Base-by-base conservation (phyloP, 2,797 vertebrate genomes). In the Amblyopsis hoosieri region DNA sequence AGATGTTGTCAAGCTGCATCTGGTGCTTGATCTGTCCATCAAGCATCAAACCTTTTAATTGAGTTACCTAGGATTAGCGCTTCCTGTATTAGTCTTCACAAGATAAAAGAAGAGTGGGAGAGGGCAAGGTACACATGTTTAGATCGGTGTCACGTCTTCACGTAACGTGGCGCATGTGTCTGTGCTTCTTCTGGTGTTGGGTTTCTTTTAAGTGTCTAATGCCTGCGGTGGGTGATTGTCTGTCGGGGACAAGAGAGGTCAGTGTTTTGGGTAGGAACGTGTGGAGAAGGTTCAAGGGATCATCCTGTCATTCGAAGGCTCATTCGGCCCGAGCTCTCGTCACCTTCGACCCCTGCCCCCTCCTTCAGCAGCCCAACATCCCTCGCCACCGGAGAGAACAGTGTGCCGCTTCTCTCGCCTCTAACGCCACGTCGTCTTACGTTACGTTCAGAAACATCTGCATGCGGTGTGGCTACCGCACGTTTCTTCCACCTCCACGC, bases 151-250 rank as follows among this genome's bases (percentile, higher is more conserved):
- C 90, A 85, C 82, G 82, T 85, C 84, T 75, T 85, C 75, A 82
- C 81, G 77, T 91, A 84, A 91, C 90, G 89, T 89, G 81, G 84
- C 84, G 70, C 86, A 90, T 74, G 82, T 67, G 71, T 75, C 78
- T 83, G 80, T 85, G 87, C 86, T 90, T 92, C 84, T 87, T 90
- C 72, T 83, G 86, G 88, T 87, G 80, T 93, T 51, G 76, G 60
- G 81, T 93, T 93, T 89, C 90, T 74, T 91, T 89, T 89, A 93
- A 92, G 91, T 92, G 91, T 83, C 87, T 91, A 91, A 92, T 92
- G 90, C 86, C 79, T 88, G 88, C 55, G 83, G 86, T 87, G 86
- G 88, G 80, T 73, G 85, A 87, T 82, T 68, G 81, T 78, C 84
- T 82, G 80, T 50, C 62, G 78, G 85, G 85, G 82, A 90, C 84